Evolutionary conservation across 1,140 invertebrate genomes (phyloP).

Genomic region (Penaeus japonicus): DNA sequence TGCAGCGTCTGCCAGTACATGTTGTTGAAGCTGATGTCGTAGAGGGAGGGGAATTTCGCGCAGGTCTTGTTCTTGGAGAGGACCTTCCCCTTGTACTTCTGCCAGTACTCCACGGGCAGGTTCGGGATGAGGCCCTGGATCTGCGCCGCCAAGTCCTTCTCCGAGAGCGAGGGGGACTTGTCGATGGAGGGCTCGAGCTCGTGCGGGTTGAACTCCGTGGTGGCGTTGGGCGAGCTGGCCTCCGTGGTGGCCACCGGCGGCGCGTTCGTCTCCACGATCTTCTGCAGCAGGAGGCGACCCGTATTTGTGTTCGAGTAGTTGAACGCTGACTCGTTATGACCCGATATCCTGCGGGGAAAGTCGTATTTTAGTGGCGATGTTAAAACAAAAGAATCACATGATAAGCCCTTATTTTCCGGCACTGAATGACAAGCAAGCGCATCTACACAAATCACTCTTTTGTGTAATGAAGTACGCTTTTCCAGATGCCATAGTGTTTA

Average conservation of each 20-base stretch:
- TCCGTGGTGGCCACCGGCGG: constrained; percentile 48
- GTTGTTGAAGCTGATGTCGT: constrained; percentile 82
- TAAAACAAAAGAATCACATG: no score
- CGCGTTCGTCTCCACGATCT: constrained; percentile 58
- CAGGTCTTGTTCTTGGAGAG: constrained; percentile 79
- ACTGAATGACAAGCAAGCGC: no score
- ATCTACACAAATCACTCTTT: no score
- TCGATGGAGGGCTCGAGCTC: constrained; percentile 72
- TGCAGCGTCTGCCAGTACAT: constrained; percentile 76
- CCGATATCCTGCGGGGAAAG: constrained; percentile 43
- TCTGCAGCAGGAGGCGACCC: constrained; percentile 62
- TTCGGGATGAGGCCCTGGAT: constrained; percentile 78
- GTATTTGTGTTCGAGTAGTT: constrained; percentile 58
- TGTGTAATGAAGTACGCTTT: no score
- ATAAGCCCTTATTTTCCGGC: no score
- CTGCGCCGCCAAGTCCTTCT: constrained; percentile 79
- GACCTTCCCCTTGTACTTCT: constrained; percentile 76
- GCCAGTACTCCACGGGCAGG: constrained; percentile 84
- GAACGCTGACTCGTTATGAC: constrained; percentile 55
- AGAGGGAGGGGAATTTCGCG: constrained; percentile 82
- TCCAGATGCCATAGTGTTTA: no score
- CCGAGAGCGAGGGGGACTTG: constrained; percentile 73
- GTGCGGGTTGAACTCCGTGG: constrained; percentile 60
- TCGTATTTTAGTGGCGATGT: no score
- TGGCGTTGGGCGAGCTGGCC: constrained; percentile 44